phyloP scores from a whole-genome alignment of 2,797 vertebrate species.

The Eleutherodactylus coqui region DNA sequence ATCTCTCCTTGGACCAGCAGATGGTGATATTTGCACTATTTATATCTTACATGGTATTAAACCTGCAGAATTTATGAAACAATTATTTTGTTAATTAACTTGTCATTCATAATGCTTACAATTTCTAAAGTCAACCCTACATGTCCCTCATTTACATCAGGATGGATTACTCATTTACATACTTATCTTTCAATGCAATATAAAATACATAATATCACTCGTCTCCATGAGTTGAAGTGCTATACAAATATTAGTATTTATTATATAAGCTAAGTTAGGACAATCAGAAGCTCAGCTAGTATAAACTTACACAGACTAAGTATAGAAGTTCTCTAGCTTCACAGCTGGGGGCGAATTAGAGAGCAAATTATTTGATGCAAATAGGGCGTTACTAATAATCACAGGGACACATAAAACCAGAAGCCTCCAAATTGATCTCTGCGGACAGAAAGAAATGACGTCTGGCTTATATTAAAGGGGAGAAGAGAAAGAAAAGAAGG shows the following conservation, averaged over 20 bases:
- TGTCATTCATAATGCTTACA: not conserved
- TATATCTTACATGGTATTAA: not conserved
- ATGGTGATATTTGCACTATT: not conserved
- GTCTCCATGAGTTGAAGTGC: too few species aligned
- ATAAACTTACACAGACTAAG: not conserved
- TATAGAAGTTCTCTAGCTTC: not conserved
- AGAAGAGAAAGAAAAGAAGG: not conserved
- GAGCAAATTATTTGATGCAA: not conserved
- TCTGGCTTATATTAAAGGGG: not conserved
- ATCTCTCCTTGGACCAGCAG: not conserved
- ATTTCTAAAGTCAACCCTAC: not conserved
- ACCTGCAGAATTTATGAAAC: constrained; percentile 8
- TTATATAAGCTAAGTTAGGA: not conserved
- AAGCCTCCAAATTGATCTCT: not conserved
- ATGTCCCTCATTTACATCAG: not conserved
- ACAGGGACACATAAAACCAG: not conserved
- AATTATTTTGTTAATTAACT: constrained; percentile 19
- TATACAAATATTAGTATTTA: not conserved
- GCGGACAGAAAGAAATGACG: not conserved
- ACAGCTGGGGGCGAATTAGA: not conserved
- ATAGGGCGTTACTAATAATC: not conserved
- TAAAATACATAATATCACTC: not conserved
- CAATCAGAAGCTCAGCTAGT: not conserved
- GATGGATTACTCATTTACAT: not conserved
- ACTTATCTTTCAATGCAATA: not conserved